Evolutionary conservation across 64 coral and sea anemone species (phyloP).

Genomic region (Pocillopora damicornis): DNA sequence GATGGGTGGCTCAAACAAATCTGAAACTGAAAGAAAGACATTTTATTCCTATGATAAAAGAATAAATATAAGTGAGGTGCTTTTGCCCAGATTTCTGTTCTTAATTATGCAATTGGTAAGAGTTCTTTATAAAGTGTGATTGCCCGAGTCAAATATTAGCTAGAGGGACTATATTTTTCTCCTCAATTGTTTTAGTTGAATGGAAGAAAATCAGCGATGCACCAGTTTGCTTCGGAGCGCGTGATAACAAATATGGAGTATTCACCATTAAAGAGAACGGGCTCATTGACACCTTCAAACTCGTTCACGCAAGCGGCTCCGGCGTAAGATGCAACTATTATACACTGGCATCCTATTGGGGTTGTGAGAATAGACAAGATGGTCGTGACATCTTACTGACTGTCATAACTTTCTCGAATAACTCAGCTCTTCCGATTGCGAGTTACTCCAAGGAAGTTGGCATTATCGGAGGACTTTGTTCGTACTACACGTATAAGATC

Average conservation of each 20-base stretch:
- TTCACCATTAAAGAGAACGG: neutral
- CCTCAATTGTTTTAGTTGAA: neutral
- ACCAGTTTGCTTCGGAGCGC: slow-evolving; percentile 5
- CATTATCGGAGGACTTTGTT: no score
- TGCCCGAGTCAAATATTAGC: neutral
- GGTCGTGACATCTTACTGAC: neutral
- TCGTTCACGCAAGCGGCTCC: neutral
- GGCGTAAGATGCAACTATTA: neutral
- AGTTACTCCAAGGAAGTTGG: neutral
- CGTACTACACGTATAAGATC: neutral
- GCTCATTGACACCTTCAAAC: neutral
- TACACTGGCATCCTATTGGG: neutral
- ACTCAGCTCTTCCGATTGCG: neutral
- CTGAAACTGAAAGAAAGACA: no score
- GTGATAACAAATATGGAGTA: neutral
- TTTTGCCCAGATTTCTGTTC: no score
- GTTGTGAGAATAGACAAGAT: neutral
- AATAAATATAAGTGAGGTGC: no score
- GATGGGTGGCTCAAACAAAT: no score
- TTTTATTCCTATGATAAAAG: no score
- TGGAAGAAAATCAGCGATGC: neutral
- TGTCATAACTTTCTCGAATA: neutral
- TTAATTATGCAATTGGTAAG: no score
- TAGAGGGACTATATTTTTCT: neutral
- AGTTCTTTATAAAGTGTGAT: no score